These are phyloP conservation scores for Semotilus atromaculatus DNA, from an alignment of 2,797 vertebrate species.

Conservation along the genomic window DNA sequence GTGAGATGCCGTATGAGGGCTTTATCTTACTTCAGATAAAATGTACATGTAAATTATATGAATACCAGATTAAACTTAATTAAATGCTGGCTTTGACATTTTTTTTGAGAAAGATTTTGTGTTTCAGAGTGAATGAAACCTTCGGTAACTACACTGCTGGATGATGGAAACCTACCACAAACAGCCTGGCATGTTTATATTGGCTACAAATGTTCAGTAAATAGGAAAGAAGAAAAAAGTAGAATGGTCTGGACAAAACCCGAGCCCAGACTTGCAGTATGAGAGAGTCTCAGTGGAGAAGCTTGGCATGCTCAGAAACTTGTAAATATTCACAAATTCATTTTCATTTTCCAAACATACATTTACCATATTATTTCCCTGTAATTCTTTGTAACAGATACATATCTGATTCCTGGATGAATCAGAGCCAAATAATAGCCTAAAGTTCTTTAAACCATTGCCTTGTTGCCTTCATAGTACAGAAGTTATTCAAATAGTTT, in stretches of 20 bases:
- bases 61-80: not conserved
- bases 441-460: not conserved
- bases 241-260: constrained; percentile 36
- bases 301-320: constrained; percentile 10
- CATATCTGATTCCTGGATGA: not conserved
- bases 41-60: not conserved
- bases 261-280: constrained; percentile 56
- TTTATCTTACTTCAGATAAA: not conserved
- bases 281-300: constrained; percentile 10
- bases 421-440: not conserved
- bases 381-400: not conserved
- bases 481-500: constrained; percentile 10
- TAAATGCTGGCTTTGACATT: constrained; percentile 13
- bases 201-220: constrained; percentile 56
- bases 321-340: not conserved
- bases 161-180: constrained; percentile 19
- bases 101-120: not conserved
- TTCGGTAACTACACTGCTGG: not conserved
- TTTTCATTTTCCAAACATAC: not conserved
- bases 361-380: not conserved
- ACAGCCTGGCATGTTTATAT: constrained; percentile 59
- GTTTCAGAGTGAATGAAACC: not conserved
- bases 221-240: constrained; percentile 52
- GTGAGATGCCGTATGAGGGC: not conserved
- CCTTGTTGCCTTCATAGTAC: not conserved